Percentiles rank a stretch among this genome's conserved stretches.
Conservation (phyloP, 2,888 invertebrate species). For the Sinotaia quadrata region DNA sequence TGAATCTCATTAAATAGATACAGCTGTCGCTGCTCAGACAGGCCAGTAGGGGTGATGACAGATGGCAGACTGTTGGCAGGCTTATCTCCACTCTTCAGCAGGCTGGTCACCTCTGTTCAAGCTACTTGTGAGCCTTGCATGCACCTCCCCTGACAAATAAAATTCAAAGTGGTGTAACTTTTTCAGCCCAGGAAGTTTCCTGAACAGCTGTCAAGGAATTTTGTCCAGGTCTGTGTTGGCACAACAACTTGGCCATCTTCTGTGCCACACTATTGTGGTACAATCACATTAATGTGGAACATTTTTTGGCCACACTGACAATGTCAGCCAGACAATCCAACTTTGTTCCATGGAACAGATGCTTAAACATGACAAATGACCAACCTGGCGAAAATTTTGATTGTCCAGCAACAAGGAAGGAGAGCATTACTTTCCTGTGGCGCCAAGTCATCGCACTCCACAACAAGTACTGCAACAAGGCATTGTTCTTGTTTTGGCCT, state of each 20-base stretch:
- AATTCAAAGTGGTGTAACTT: too few relatives aligned
- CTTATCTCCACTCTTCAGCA: slow-evolving; percentile 4
- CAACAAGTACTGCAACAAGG: slow-evolving; percentile 18
- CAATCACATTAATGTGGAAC: slow-evolving; percentile 7
- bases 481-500: slow-evolving; percentile 26
- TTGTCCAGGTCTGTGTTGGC: slow-evolving; percentile 26
- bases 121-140: background rate
- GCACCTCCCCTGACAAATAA: background rate
- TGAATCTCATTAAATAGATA: too few relatives aligned
- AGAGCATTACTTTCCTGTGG: slow-evolving; percentile 8
- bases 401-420: slow-evolving; percentile 32
- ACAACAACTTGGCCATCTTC: slow-evolving; percentile 25
- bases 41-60: too few relatives aligned
- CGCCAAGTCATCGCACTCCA: slow-evolving; percentile 24
- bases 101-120: background rate
- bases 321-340: slow-evolving; percentile 34
- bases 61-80: too few relatives aligned
- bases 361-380: slow-evolving; percentile 35
- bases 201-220: slow-evolving; percentile 9
- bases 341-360: slow-evolving; percentile 3
- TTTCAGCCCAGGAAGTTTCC: too few relatives aligned
- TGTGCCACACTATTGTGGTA: slow-evolving; percentile 10
- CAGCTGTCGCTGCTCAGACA: too few relatives aligned
- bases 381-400: slow-evolving; percentile 38
- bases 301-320: slow-evolving; percentile 9